Evolutionary conservation across 2,888 invertebrate species (phyloP).

Genomic region (Aricia artaxerxes): DNA sequence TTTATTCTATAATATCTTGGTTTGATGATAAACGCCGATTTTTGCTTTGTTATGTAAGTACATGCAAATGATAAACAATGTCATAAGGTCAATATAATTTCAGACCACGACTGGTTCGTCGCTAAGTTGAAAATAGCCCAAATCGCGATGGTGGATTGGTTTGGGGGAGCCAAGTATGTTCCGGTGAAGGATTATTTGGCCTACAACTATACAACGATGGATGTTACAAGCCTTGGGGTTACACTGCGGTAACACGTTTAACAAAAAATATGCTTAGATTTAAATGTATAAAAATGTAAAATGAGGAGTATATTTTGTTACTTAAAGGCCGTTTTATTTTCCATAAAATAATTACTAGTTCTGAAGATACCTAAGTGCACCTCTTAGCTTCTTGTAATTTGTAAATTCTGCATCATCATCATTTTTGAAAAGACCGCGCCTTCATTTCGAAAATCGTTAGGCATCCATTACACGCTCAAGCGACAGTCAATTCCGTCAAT

Average conservation of each 20-base stretch:
- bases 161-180: conserved; percentile 89
- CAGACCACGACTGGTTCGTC: conserved; percentile 89
- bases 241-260: neutral
- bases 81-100: conserved; percentile 45
- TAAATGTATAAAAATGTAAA: neutral
- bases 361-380: too few species aligned
- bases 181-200: conserved; percentile 82
- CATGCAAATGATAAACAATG: conserved; percentile 19
- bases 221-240: conserved; percentile 44
- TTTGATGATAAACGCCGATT: neutral
- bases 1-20: neutral
- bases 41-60: neutral
- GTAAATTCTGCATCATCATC: too few species aligned
- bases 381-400: too few species aligned
- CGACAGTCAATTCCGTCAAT: too few species aligned
- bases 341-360: too few species aligned
- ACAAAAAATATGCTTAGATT: neutral
- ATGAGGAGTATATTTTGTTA: neutral
- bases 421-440: neutral
- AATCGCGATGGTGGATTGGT: conserved; percentile 89
- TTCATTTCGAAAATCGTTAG: neutral
- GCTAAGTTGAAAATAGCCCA: conserved; percentile 87
- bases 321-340: conserved; percentile 1
- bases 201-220: conserved; percentile 70
- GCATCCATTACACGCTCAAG: neutral